These are phyloP conservation scores for Stichodactyla mertensii DNA, from an alignment of 64 coral and sea anemone genomes.

Conservation along the genomic window DNA sequence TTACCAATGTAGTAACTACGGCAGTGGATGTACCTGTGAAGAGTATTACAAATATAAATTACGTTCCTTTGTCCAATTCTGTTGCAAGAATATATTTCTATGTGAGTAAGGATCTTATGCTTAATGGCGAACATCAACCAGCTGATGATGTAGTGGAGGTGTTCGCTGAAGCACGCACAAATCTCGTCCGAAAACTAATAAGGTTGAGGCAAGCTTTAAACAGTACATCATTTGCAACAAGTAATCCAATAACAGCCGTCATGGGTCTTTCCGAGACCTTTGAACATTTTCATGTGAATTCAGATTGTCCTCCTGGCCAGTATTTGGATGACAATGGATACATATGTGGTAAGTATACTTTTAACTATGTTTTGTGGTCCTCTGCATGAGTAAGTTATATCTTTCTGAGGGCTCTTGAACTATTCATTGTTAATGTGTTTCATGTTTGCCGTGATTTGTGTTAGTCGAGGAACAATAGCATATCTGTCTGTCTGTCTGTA, in stretches of 20 bases:
- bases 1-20: neutral
- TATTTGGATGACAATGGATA: constrained; percentile 29
- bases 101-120: neutral
- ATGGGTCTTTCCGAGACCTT: constrained; percentile 2
- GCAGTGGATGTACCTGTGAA: neutral
- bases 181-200: constrained; percentile 11
- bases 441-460: too few relatives aligned
- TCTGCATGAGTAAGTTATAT: neutral
- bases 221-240: neutral
- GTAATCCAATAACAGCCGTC: neutral
- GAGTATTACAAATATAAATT: constrained; percentile 15
- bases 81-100: constrained; percentile 17
- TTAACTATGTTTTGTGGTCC: neutral
- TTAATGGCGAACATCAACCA: neutral
- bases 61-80: neutral
- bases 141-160: neutral
- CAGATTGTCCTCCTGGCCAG: constrained; percentile 23
- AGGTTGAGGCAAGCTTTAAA: neutral
- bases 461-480: too few relatives aligned
- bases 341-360: constrained; percentile 30
- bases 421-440: too few relatives aligned
- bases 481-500: too few relatives aligned
- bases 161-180: neutral
- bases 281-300: neutral
- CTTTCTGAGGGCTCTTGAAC: too few relatives aligned